A percentile compares a stretch with the other conserved stretches of the same genome.
Conservation (phyloP, 2,113 vertebrate genomes). For the Hepsetus odoe region DNA sequence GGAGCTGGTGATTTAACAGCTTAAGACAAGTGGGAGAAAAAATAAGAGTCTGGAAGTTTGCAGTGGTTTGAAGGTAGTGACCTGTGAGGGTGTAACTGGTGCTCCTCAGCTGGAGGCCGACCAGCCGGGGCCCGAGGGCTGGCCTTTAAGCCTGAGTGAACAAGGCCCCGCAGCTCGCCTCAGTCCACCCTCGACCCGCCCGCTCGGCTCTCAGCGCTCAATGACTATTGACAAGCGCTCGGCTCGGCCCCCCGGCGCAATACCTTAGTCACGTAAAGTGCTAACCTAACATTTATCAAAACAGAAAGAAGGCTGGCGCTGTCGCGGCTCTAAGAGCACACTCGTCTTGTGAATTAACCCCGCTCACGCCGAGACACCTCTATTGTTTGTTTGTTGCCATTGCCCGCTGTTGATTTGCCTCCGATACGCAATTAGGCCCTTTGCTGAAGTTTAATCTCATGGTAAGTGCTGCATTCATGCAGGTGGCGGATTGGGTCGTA, state of each 20-base stretch:
- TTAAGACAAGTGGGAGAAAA: slow-evolving; percentile 77
- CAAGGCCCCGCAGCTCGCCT: slow-evolving; percentile 69
- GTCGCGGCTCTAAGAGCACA: slow-evolving; percentile 83
- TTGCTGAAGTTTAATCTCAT: slow-evolving; percentile 84
- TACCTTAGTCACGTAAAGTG: slow-evolving; percentile 82
- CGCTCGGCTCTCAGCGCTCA: slow-evolving; percentile 77
- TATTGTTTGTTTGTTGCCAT: slow-evolving; percentile 58
- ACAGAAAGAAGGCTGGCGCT: slow-evolving; percentile 72
- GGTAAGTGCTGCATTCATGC: slow-evolving; percentile 85
- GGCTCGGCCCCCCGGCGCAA: slow-evolving; percentile 85
- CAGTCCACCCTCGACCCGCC: slow-evolving; percentile 78
- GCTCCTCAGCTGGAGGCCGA: slow-evolving; percentile 65
- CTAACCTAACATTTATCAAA: slow-evolving; percentile 94
- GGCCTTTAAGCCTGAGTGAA: slow-evolving; percentile 90
- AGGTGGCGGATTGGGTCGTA: slow-evolving; percentile 82
- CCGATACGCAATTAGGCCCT: slow-evolving; percentile 84
- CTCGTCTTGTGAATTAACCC: slow-evolving; percentile 79
- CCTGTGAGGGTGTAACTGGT: slow-evolving; percentile 60
- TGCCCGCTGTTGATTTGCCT: slow-evolving; percentile 70
- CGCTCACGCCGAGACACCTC: slow-evolving; percentile 29
- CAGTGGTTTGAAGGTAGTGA: slow-evolving; percentile 73
- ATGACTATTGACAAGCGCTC: slow-evolving; percentile 90
- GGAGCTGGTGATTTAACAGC: slow-evolving; percentile 80
- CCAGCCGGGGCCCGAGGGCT: slow-evolving; percentile 80
- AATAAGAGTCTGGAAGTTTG: slow-evolving; percentile 72